phyloP scores from a whole-genome alignment of 2,888 invertebrate genomes.

The Chrysolina haemoptera region DNA sequence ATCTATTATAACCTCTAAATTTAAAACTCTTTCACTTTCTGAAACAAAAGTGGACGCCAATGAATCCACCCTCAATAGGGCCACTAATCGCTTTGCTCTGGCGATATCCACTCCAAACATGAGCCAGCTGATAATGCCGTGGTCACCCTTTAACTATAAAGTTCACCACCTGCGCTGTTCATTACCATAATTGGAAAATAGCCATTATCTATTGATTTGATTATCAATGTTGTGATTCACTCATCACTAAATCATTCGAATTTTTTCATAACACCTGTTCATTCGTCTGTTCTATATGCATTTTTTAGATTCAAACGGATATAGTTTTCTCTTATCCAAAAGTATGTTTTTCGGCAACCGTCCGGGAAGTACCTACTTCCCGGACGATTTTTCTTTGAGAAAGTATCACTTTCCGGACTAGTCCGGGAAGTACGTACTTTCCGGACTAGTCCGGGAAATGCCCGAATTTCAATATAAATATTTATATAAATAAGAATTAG shows the following conservation, averaged over 20 bases:
- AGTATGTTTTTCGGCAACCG: too few relatives aligned
- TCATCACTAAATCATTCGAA: slow-evolving; percentile 12
- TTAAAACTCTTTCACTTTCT: neutral
- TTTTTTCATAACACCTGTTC: neutral
- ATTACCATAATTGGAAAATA: slow-evolving; percentile 26
- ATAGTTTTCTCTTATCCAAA: too few relatives aligned
- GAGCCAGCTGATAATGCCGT: slow-evolving; percentile 45
- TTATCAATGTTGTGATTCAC: slow-evolving; percentile 26
- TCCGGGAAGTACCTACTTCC: too few relatives aligned
- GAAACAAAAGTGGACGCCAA: neutral
- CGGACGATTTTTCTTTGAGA: too few relatives aligned
- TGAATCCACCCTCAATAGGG: slow-evolving; percentile 36
- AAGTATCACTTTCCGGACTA: too few relatives aligned
- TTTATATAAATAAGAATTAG: too few relatives aligned
- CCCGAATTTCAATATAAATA: too few relatives aligned
- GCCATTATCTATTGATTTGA: slow-evolving; percentile 13
- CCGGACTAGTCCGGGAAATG: too few relatives aligned
- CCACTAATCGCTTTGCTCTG: slow-evolving; percentile 40
- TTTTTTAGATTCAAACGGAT: too few relatives aligned
- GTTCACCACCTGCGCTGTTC: slow-evolving; percentile 45
- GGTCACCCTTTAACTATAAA: slow-evolving; percentile 42
- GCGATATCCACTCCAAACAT: slow-evolving; percentile 44
- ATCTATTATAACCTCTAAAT: too few relatives aligned
- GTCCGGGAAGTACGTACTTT: too few relatives aligned
- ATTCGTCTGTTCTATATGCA: too few relatives aligned